Evolutionary conservation across 1,140 invertebrate genomes (phyloP), one percentile per base, ranked within the genome.

Genomic region (Drosophila ogumai): DNA sequence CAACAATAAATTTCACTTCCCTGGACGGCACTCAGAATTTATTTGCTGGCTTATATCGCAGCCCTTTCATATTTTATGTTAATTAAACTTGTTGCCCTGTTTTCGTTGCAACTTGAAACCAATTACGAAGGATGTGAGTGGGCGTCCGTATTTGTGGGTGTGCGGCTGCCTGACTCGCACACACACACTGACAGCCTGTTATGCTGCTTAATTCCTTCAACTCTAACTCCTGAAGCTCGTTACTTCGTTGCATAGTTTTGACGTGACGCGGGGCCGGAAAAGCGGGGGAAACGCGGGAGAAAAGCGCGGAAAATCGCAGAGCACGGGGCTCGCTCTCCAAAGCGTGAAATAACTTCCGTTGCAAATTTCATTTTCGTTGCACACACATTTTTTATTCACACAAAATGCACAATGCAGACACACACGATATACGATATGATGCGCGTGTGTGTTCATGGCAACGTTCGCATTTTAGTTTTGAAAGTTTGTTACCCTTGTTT

Each of bases 261-360:
- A 80, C 80, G 58, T 74, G 71, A 19, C 46, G 58, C 41, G 17
- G 50, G 50, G 43, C n/a, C 6, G 22, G 57, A 28, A 38, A 32
- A 43, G 41, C 32, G 15, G n/a, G 1, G 36, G 41, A 32, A 43
- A 28, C 38, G 41, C n/a, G 17, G 28, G 31, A 36, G 47, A 67
- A 55, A 67, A 69, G 32, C 59, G 65, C 12, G 60, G 65, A 49
- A 61, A 65, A 61, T 61, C 57, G 57, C 13, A 22, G 65, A 31
- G 46, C 60, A 44, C 28, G 56, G 49, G 36, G 57, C 40, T 50
- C 38, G 55, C 47, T 75, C 68, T 61, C 61, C 75, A 90, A 76
- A 90, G 81, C 85, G 85, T 90, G 85, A 90, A 90, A 90, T 90
- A 90, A 90, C 85, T 90, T 90, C 85, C 85, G 85, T 81, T 79